phyloP scores from a whole-genome alignment of 2,113 vertebrate genomes.

The Calypte anna region DNA sequence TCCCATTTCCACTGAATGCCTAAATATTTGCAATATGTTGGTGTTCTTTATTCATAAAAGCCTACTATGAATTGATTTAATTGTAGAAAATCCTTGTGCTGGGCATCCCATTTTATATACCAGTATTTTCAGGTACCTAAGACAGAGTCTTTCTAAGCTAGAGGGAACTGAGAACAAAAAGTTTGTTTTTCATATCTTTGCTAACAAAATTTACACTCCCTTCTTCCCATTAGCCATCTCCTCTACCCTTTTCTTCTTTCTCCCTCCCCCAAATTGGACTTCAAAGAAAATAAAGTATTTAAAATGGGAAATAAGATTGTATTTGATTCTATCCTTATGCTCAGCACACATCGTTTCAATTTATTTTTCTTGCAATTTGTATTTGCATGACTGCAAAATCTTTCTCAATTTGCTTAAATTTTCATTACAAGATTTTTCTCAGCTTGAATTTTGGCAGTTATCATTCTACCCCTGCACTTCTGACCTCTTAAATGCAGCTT shows the following conservation, averaged over 20 bases:
- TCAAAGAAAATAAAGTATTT: neutral
- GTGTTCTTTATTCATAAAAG: neutral
- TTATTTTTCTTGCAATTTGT: neutral
- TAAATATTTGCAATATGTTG: neutral
- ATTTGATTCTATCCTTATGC: neutral
- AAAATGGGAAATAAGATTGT: neutral
- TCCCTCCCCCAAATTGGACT: neutral
- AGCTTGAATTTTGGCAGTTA: slow-evolving; percentile 54
- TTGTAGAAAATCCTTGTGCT: neutral
- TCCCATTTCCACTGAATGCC: neutral
- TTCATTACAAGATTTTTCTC: slow-evolving; percentile 26
- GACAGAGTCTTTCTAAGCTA: neutral
- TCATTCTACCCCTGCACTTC: neutral
- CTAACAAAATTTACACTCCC: neutral
- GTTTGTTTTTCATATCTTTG: neutral
- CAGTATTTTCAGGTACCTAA: neutral
- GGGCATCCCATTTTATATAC: neutral
- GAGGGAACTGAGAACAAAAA: neutral
- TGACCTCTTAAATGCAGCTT: slow-evolving; percentile 49
- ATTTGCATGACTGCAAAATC: neutral
- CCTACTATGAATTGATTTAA: neutral
- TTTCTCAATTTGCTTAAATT: slow-evolving; percentile 49
- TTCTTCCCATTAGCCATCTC: neutral
- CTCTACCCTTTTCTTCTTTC: neutral
- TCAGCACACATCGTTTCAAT: neutral